Evolutionary conservation across 1,140 invertebrate genomes (phyloP).

Genomic region (Trialeurodes vaporariorum): DNA sequence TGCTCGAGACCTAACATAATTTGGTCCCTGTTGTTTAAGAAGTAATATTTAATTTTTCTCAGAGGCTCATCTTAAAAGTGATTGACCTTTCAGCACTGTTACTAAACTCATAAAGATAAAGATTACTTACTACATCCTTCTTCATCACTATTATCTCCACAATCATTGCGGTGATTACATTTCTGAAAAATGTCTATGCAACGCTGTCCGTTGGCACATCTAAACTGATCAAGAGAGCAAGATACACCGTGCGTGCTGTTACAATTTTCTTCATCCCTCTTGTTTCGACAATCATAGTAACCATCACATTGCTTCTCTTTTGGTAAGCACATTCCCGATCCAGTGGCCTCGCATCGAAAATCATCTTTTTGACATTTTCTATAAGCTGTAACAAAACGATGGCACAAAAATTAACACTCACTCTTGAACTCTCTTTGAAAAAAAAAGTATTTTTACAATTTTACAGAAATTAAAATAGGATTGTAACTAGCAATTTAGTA

Average conservation of each 20-base stretch:
- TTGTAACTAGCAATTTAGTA: too few relatives aligned
- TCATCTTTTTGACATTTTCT: constrained; percentile 72
- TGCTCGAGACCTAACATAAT: too few relatives aligned
- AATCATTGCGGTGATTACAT: constrained; percentile 83
- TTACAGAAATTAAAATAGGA: too few relatives aligned
- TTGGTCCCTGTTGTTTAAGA: too few relatives aligned
- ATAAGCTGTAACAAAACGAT: constrained; percentile 51
- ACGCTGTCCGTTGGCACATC: constrained; percentile 66
- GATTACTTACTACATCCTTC: constrained; percentile 60
- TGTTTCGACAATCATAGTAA: constrained; percentile 74
- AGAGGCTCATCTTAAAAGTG: background rate
- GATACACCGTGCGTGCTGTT: constrained; percentile 41
- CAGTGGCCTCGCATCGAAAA: constrained; percentile 45
- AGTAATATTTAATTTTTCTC: too few relatives aligned
- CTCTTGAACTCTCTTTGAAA: background rate
- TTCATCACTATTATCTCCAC: constrained; percentile 82
- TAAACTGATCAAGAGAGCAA: constrained; percentile 78
- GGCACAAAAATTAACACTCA: too few relatives aligned
- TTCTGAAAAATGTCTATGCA: constrained; percentile 70
- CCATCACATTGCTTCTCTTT: constrained; percentile 82
- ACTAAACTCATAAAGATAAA: constrained; percentile 2
- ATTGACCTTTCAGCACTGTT: background rate
- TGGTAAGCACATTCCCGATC: constrained; percentile 54
- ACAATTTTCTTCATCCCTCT: constrained; percentile 73
- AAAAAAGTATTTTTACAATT: too few relatives aligned